Evolutionary conservation across 1,140 invertebrate genomes (phyloP).

Genomic region (Danaus melanippus): DNA sequence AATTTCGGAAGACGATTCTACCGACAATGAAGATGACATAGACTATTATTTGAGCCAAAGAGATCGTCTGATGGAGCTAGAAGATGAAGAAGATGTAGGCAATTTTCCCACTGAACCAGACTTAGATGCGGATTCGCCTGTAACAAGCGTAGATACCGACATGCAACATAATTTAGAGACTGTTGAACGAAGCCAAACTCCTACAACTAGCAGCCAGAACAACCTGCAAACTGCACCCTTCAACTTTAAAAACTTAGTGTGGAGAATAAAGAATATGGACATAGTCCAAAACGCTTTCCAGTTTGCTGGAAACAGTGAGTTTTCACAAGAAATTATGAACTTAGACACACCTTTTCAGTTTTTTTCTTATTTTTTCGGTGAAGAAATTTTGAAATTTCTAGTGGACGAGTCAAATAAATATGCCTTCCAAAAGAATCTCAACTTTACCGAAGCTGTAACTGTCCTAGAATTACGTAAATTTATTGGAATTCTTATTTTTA

Average conservation of each 20-base stretch:
- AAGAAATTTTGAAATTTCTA: slow-evolving; percentile 35
- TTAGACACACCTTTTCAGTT: slow-evolving; percentile 41
- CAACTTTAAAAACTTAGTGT: slow-evolving; percentile 38
- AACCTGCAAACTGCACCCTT: slow-evolving; percentile 38
- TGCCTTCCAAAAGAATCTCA: slow-evolving; percentile 38
- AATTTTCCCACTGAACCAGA: slow-evolving; percentile 41
- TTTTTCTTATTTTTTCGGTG: slow-evolving; percentile 43
- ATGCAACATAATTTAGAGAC: slow-evolving; percentile 42
- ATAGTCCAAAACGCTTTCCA: slow-evolving; percentile 39
- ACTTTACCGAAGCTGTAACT: slow-evolving; percentile 35
- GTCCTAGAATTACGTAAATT: slow-evolving; percentile 41
- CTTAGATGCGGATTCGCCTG: slow-evolving; percentile 38
- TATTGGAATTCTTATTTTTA: slow-evolving; percentile 43
- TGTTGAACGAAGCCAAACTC: slow-evolving; percentile 38
- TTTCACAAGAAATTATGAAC: slow-evolving; percentile 41
- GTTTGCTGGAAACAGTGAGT: slow-evolving; percentile 39
- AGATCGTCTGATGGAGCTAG: slow-evolving; percentile 40
- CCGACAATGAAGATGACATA: slow-evolving; percentile 42
- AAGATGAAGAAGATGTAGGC: slow-evolving; percentile 41
- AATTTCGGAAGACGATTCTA: slow-evolving; percentile 43
- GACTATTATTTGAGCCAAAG: slow-evolving; percentile 40
- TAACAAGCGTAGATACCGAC: slow-evolving; percentile 35
- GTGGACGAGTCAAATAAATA: slow-evolving; percentile 42
- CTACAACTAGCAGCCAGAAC: slow-evolving; percentile 37
- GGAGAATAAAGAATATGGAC: slow-evolving; percentile 42